Conservation (phyloP, 2,888 invertebrate species). For the Ophion ventricosus region DNA sequence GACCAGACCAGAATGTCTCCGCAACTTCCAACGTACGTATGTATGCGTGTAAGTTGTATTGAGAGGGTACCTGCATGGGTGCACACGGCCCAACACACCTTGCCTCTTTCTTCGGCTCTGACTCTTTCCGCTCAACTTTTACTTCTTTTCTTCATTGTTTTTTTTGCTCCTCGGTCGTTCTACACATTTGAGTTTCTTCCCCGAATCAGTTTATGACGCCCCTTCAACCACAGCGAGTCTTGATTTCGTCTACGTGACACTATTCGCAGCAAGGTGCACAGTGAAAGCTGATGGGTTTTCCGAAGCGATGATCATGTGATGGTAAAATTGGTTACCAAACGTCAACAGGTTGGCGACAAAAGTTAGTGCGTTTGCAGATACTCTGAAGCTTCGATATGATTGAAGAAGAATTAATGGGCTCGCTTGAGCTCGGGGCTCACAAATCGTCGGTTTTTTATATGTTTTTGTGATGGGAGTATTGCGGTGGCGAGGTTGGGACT, state of each 20-base stretch:
- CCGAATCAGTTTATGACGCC: conserved; percentile 27
- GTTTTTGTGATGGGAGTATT: no score
- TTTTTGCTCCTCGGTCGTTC: not conserved
- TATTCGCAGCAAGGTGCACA: not conserved
- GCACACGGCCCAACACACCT: not conserved
- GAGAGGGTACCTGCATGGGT: conserved; percentile 8
- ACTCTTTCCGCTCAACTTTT: not conserved
- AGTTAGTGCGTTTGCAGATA: no score
- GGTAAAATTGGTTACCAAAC: no score
- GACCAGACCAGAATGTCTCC: conserved; percentile 37
- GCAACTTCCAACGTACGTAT: not conserved
- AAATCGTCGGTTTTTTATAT: no score
- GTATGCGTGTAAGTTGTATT: not conserved
- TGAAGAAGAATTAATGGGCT: no score
- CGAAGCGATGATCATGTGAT: no score
- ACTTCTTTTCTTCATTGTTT: not conserved
- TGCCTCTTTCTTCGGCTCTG: not conserved
- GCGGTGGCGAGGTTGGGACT: no score
- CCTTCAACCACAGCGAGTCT: not conserved
- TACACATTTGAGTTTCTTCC: conserved; percentile 7
- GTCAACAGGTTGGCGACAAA: no score
- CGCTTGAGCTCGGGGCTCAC: no score
- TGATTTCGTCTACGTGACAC: not conserved
- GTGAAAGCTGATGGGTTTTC: not conserved
- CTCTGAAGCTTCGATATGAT: no score